Evolutionary conservation across 2,888 invertebrate genomes (phyloP), one percentile per base, ranked within the genome.

Genomic region (Parelbella ahira): DNA sequence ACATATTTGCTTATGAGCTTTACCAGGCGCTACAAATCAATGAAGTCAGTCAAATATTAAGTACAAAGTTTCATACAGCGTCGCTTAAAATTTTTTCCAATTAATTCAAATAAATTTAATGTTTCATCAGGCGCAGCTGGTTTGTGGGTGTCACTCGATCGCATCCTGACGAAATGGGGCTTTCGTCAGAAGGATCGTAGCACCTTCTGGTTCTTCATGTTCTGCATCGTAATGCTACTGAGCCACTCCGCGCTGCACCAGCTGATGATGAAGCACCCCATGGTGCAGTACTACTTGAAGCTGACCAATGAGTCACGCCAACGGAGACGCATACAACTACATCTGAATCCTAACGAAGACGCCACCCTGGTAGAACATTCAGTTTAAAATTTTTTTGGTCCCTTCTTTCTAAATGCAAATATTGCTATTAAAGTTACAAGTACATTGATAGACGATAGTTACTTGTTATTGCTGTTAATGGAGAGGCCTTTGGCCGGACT

Each of bases 321-420:
- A 23, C 91, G 92, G 59, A 90, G 92, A 11, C 93, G 93, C 58
- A 96, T 96, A 45, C 93, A 94, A 1, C 75, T 95, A 48, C 93
- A 94, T 9, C 75, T 95, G 50, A 93, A 95, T 58, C 95, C 95
- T 0, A 94, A 94, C 44, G 96, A 97, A 81, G 96, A 96, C 72
- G 93, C 92, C 37, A 93, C 92, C 54, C 76, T 94, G 89, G 94
- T 94, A 88, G n/a, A n/a, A n/a, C n/a, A n/a, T n/a, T n/a, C n/a
- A n/a, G n/a, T n/a, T n/a, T n/a, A n/a, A n/a, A n/a, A n/a, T n/a
- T n/a, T n/a, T n/a, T n/a, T n/a, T n/a, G n/a, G n/a, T n/a, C n/a
- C n/a, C n/a, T n/a, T n/a, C n/a, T n/a, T n/a, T n/a, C n/a, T n/a
- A n/a, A n/a, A n/a, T n/a, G n/a, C n/a, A n/a, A n/a, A n/a, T n/a